phyloP scores from a whole-genome alignment of 1,140 invertebrate genomes.

The Drosophila biarmipes region DNA sequence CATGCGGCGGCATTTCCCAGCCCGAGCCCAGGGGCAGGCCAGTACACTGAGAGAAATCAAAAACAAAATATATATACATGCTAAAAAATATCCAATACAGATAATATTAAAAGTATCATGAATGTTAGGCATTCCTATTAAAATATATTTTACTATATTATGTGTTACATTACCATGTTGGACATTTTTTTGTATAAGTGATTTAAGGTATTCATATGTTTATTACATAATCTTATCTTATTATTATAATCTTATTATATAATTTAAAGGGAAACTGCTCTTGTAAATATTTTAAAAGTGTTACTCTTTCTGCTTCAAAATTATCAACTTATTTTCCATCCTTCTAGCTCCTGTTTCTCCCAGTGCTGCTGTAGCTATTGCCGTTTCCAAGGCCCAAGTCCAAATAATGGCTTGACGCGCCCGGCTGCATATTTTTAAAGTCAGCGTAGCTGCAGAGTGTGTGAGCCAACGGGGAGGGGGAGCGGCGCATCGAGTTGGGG shows the following conservation, averaged over 20 bases:
- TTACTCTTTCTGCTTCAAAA: too few relatives aligned
- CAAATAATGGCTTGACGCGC: constrained; percentile 75
- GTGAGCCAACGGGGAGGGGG: background rate
- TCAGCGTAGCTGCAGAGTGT: constrained; percentile 48
- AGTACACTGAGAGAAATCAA: constrained; percentile 4
- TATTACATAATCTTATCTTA: too few relatives aligned
- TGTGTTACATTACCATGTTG: too few relatives aligned
- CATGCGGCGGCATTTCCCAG: constrained; percentile 72
- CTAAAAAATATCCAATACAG: background rate
- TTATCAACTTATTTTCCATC: too few relatives aligned
- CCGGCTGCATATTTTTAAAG: constrained; percentile 78
- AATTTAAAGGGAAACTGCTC: too few relatives aligned
- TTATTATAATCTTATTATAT: too few relatives aligned
- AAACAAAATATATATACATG: background rate
- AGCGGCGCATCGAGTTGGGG: background rate
- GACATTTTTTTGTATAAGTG: too few relatives aligned
- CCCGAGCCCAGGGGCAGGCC: constrained; percentile 26
- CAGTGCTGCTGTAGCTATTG: constrained; percentile 7
- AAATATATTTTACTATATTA: too few relatives aligned
- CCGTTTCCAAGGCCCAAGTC: constrained; percentile 47
- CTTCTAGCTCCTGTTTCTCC: background rate
- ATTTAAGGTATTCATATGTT: too few relatives aligned
- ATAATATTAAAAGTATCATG: too few relatives aligned
- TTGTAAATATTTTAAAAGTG: too few relatives aligned
- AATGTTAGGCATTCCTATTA: too few relatives aligned